Evolutionary conservation across 2,113 vertebrate genomes (phyloP).

Genomic region (Cryptoleucopteryx plumbea): DNA sequence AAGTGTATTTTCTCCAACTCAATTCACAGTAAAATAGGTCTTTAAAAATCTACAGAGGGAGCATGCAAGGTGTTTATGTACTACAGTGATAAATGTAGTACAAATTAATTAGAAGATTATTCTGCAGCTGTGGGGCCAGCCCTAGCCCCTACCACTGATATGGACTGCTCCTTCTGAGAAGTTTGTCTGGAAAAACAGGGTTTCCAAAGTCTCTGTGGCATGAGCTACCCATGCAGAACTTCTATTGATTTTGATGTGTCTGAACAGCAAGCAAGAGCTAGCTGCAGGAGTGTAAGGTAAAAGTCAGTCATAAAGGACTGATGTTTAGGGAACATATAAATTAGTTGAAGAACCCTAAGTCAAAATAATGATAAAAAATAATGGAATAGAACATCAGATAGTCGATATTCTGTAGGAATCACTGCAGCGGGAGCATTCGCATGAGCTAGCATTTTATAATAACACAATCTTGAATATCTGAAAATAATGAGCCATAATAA

Average conservation of each 20-base stretch:
- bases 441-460: neutral
- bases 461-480: neutral
- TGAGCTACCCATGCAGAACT: neutral
- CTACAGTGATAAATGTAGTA: neutral
- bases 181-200: neutral
- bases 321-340: neutral
- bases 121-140: neutral
- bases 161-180: neutral
- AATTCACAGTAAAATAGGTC: neutral
- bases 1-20: neutral
- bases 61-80: neutral
- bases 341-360: neutral
- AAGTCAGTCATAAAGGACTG: neutral
- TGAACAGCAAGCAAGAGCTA: neutral
- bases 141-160: neutral
- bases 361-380: neutral
- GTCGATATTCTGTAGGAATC: neutral
- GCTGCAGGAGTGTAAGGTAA: neutral
- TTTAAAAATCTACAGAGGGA: neutral
- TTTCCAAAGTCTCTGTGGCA: neutral
- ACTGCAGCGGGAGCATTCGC: fast-evolving
- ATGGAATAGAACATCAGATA: neutral
- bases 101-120: neutral
- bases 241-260: neutral
- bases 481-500: constrained; percentile 28